These are phyloP conservation scores for Mus spretus DNA, from an alignment of 2,797 vertebrate genomes.

Conservation along the genomic window DNA sequence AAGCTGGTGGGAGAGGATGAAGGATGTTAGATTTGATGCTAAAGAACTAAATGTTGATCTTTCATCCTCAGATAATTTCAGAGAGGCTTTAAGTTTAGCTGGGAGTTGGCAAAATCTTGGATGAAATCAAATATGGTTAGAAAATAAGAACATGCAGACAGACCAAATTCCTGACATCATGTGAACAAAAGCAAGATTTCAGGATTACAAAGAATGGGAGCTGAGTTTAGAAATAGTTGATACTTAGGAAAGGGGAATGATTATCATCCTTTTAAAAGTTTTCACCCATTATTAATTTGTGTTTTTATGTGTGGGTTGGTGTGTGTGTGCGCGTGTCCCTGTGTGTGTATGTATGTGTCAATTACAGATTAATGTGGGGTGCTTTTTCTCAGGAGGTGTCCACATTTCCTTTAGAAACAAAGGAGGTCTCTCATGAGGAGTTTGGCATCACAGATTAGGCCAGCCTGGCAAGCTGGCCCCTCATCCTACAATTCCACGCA, in stretches of 20 bases:
- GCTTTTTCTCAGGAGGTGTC: no score
- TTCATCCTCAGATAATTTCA: not conserved
- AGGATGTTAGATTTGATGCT: not conserved
- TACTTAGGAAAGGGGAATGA: not conserved
- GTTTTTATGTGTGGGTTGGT: not conserved
- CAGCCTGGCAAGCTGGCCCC: not conserved
- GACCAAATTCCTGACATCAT: not conserved
- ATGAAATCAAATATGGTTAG: not conserved
- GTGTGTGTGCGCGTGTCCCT: no score
- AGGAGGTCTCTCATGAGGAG: not conserved
- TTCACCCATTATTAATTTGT: not conserved
- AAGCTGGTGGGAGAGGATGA: not conserved
- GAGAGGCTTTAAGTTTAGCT: not conserved
- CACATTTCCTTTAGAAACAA: not conserved
- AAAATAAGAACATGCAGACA: not conserved
- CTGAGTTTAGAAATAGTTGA: not conserved
- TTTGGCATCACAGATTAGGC: not conserved
- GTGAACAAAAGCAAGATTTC: not conserved
- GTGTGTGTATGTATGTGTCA: not conserved
- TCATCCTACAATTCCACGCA: not conserved
- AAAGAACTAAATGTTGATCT: slow-evolving; percentile 25
- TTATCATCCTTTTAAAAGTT: not conserved
- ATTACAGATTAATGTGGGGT: not conserved
- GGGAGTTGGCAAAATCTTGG: not conserved
- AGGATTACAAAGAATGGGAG: not conserved